These are phyloP conservation scores for Siderastrea radians DNA, from an alignment of 92 coral and sea anemone species.

Conservation along the genomic window DNA sequence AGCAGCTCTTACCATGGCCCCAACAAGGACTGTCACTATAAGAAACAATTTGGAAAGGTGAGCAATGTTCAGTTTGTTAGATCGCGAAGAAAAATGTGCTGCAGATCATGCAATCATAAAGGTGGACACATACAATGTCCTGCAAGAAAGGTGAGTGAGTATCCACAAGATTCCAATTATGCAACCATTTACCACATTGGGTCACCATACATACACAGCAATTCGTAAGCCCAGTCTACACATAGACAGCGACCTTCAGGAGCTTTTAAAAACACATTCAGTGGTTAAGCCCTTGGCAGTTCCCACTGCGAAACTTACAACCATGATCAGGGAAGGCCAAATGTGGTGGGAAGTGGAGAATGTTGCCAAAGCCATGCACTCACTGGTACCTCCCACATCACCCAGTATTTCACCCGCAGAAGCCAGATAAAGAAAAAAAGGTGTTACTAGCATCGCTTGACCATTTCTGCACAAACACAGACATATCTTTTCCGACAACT, in stretches of 20 bases:
- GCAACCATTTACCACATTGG: constrained; percentile 58
- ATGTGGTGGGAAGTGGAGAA: constrained; percentile 47
- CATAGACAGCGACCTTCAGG: constrained; percentile 34
- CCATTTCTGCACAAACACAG: too few species aligned
- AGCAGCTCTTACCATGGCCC: constrained; percentile 39
- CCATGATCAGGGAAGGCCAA: constrained; percentile 47
- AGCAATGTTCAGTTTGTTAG: constrained; percentile 42
- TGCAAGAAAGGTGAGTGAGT: constrained; percentile 51
- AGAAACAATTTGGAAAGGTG: constrained; percentile 5
- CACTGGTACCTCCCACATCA: too few species aligned
- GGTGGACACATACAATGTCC: constrained; percentile 40
- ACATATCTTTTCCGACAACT: constrained; percentile 8
- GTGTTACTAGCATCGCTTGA: too few species aligned
- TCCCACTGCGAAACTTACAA: constrained; percentile 9
- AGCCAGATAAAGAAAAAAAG: too few species aligned
- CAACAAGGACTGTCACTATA: constrained; percentile 27
- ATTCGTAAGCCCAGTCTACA: constrained; percentile 47
- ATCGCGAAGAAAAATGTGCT: constrained; percentile 18
- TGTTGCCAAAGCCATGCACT: constrained; percentile 37
- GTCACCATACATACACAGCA: constrained; percentile 35
- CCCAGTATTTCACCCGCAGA: too few species aligned
- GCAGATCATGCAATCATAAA: constrained; percentile 40
- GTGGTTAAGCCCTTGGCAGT: constrained; percentile 38
- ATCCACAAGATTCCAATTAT: constrained; percentile 13
- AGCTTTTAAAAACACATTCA: constrained; percentile 32